These are phyloP conservation scores for Neoarius graeffei DNA, from an alignment of 2,113 vertebrate genomes.

Conservation along the genomic window DNA sequence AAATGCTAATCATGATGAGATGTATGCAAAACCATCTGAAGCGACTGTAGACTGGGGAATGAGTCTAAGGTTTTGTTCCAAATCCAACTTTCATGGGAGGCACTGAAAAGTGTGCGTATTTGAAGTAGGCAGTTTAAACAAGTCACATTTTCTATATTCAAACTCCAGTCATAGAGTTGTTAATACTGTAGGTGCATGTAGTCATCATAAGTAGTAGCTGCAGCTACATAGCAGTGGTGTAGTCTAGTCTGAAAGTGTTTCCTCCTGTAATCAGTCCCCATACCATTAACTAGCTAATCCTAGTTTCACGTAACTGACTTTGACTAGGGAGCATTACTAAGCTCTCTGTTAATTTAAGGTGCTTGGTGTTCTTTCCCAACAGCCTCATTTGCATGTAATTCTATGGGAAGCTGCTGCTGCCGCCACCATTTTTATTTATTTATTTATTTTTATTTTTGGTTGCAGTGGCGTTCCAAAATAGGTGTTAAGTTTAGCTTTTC, in stretches of 20 bases:
- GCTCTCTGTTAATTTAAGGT: neutral
- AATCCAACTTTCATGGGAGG: neutral
- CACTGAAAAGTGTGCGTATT: neutral
- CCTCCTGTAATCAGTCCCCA: neutral
- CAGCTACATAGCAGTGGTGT: neutral
- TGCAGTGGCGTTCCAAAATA: too few species aligned
- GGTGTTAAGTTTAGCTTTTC: too few species aligned
- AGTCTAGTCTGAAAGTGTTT: neutral
- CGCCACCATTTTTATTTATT: too few species aligned
- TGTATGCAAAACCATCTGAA: neutral
- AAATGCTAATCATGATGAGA: too few species aligned
- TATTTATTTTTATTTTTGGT: too few species aligned
- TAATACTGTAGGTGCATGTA: neutral
- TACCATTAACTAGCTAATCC: neutral
- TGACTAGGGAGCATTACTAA: neutral
- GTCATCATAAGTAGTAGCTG: neutral
- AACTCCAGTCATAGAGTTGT: neutral
- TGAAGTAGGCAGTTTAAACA: neutral
- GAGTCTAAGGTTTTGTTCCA: neutral
- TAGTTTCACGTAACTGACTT: neutral
- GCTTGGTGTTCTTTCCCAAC: neutral
- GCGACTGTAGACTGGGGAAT: neutral
- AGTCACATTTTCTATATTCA: neutral
- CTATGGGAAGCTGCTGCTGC: neutral
- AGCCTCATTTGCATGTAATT: neutral